Percentiles rank a stretch among this genome's conserved stretches.
Conservation (phyloP, 2,797 vertebrate species). For the Sphenodon punctatus region DNA sequence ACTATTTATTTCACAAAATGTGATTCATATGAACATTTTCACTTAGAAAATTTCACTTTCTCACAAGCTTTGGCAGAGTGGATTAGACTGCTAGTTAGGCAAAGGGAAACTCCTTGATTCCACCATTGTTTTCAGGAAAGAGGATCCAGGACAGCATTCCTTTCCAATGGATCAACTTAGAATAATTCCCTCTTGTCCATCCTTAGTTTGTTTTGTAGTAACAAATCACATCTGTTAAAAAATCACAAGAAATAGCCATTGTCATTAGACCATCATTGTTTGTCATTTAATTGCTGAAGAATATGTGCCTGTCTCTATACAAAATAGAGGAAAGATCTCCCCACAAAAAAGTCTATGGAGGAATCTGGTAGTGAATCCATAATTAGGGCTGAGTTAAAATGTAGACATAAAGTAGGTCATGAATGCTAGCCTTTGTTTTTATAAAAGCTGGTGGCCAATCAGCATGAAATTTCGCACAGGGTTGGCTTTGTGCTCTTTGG, state of each 20-base stretch:
- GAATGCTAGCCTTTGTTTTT: too few species aligned
- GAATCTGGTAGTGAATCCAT: neutral
- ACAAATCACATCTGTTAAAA: neutral
- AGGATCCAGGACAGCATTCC: neutral
- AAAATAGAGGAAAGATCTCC: neutral
- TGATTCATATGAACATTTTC: neutral
- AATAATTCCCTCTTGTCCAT: neutral
- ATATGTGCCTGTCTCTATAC: neutral
- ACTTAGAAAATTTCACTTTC: neutral
- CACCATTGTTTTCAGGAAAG: neutral
- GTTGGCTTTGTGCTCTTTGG: too few species aligned
- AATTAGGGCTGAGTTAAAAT: too few species aligned
- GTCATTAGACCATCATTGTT: too few species aligned
- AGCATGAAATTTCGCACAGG: too few species aligned
- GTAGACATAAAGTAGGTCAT: too few species aligned
- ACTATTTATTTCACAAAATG: neutral
- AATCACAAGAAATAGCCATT: too few species aligned
- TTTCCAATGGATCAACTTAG: neutral
- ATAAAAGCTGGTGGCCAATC: too few species aligned
- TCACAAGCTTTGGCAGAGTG: neutral
- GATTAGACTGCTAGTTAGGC: neutral
- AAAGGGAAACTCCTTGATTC: accelerated
- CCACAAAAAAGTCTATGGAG: neutral
- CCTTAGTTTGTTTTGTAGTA: neutral
- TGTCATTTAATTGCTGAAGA: neutral